Conservation (phyloP, 2,113 vertebrate genomes). For the Brienomyrus longianalis region DNA sequence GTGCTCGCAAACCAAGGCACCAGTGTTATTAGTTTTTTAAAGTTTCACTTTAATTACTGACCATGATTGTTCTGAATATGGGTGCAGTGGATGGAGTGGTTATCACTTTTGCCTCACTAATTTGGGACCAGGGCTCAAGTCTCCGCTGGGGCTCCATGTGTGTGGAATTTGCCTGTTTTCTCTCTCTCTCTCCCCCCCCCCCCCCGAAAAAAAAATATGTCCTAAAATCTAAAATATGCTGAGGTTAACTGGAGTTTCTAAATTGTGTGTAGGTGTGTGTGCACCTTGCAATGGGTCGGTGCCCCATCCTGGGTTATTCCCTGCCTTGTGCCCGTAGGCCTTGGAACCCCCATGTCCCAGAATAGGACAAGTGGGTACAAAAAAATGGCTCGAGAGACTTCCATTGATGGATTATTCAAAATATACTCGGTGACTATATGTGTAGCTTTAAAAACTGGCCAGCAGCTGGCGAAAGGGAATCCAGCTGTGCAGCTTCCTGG, state of each 20-base stretch:
- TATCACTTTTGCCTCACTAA: background rate
- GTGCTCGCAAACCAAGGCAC: too few species aligned
- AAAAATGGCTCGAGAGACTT: too few species aligned
- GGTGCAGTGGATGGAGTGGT: background rate
- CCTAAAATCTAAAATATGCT: background rate
- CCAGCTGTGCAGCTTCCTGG: background rate
- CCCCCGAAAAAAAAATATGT: background rate
- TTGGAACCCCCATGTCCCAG: background rate
- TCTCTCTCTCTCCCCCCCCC: background rate
- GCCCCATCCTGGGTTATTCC: background rate
- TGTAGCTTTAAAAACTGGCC: background rate
- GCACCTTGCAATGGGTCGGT: background rate
- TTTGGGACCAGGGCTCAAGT: background rate
- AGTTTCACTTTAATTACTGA: background rate
- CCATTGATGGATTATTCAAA: background rate
- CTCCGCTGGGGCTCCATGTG: background rate
- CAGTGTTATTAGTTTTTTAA: too few species aligned
- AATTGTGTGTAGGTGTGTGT: background rate
- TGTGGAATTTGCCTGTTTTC: background rate
- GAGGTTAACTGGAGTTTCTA: background rate
- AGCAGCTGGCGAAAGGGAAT: background rate
- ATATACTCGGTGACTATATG: background rate
- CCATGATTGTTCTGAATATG: background rate
- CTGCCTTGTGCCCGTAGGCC: background rate
- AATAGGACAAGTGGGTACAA: background rate